Conservation (phyloP, 2,797 vertebrate genomes). For the Eidolon dupreanum region DNA sequence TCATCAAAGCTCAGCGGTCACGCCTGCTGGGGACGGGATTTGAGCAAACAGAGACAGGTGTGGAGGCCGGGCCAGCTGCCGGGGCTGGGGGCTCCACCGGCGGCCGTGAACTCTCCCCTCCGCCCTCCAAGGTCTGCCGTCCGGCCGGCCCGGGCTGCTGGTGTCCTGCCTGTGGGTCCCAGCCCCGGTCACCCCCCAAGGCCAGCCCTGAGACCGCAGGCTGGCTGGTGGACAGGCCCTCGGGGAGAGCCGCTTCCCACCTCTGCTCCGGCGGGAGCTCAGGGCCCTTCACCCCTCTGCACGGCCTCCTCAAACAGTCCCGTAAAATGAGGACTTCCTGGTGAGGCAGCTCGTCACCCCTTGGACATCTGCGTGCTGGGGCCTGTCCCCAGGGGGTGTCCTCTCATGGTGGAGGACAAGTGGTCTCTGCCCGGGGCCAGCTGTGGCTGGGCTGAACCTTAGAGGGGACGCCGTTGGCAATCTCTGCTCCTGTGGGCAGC, state of each 20-base stretch:
- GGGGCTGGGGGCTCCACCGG: slow-evolving; percentile 76
- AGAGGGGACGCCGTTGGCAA: not conserved
- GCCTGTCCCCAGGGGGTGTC: accelerated
- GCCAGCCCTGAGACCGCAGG: not conserved
- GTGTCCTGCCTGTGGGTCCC: accelerated
- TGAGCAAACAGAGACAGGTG: slow-evolving; percentile 96
- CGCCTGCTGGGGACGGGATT: slow-evolving; percentile 93
- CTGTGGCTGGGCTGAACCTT: not conserved
- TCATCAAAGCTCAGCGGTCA: slow-evolving; percentile 93
- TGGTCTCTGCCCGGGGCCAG: accelerated
- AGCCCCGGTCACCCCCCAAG: accelerated
- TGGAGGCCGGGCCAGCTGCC: slow-evolving; percentile 84
- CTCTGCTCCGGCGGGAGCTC: accelerated
- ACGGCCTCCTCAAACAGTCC: accelerated
- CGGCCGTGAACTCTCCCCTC: slow-evolving; percentile 71
- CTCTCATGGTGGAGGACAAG: too few species aligned
- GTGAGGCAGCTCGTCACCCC: accelerated
- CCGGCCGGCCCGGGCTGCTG: accelerated
- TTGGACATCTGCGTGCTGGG: not conserved
- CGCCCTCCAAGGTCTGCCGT: not conserved
- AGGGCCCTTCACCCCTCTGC: accelerated
- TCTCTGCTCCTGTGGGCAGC: not conserved
- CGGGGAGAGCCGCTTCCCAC: too few species aligned
- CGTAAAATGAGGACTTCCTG: not conserved
- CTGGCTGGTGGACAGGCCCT: not conserved